A percentile compares a stretch with the other conserved stretches of the same genome.
phyloP scores from a whole-genome alignment of 2,888 invertebrate genomes.

The Julus scanicus region DNA sequence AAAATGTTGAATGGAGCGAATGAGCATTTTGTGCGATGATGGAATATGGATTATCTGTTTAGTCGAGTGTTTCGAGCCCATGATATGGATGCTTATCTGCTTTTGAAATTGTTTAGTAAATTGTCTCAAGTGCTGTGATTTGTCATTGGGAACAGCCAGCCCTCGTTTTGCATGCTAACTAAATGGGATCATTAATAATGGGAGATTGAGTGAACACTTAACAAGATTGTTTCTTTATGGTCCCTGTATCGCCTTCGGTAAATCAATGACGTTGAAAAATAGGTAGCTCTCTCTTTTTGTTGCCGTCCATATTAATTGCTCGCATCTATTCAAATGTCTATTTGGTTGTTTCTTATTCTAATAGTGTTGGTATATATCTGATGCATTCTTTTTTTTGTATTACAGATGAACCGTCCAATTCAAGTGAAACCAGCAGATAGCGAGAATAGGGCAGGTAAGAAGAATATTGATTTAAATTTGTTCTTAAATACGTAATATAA shows the following conservation, averaged over 20 bases:
- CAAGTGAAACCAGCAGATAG: constrained; percentile 99
- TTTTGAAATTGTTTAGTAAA: constrained; percentile 49
- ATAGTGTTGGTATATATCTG: neutral
- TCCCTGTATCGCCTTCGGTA: neutral
- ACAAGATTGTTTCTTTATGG: constrained; percentile 50
- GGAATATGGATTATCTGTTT: constrained; percentile 47
- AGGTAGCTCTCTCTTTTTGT: neutral
- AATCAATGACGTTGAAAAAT: constrained; percentile 36
- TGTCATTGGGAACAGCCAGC: constrained; percentile 46
- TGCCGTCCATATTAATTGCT: constrained; percentile 34
- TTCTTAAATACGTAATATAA: constrained; percentile 17
- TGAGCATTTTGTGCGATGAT: constrained; percentile 40
- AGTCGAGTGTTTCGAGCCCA: constrained; percentile 37
- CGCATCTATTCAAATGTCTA: neutral
- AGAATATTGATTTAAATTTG: neutral
- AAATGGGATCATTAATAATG: constrained; percentile 52
- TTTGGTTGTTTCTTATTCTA: neutral
- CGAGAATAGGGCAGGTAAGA: constrained; percentile 94
- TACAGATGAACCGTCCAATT: constrained; percentile 99
- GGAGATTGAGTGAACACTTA: constrained; percentile 51
- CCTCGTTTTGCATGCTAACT: constrained; percentile 44
- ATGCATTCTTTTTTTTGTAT: constrained; percentile 65
- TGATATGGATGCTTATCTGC: constrained; percentile 35
- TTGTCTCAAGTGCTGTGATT: constrained; percentile 44
- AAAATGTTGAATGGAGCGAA: constrained; percentile 45